These are phyloP conservation scores for Zosterops hypoxanthus DNA, from an alignment of 2,113 vertebrate genomes.

Conservation along the genomic window DNA sequence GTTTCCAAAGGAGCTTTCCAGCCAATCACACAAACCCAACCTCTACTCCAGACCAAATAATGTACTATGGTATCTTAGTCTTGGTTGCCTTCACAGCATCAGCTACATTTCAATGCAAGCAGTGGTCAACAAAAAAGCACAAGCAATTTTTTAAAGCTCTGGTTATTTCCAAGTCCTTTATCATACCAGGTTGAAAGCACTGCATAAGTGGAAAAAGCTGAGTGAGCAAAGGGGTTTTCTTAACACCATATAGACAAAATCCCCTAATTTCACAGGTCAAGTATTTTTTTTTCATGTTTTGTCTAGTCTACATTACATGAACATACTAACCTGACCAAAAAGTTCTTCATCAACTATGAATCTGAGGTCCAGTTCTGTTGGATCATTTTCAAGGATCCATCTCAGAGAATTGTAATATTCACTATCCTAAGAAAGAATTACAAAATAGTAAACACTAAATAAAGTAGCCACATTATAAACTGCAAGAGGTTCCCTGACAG, in stretches of 20 bases:
- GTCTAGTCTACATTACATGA: not conserved
- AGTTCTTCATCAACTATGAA: conserved; percentile 96
- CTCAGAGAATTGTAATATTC: conserved; percentile 96
- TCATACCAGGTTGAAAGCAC: not conserved
- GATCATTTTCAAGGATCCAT: conserved; percentile 98
- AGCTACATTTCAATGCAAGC: not conserved
- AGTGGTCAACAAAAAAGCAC: not conserved
- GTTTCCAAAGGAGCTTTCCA: not conserved
- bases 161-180: not conserved
- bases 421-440: conserved; percentile 81
- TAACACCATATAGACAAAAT: not conserved
- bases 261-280: not conserved
- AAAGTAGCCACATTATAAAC: not conserved
- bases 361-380: conserved; percentile 90
- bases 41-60: not conserved
- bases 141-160: not conserved
- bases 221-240: not conserved
- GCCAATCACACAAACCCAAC: not conserved
- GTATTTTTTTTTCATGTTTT: not conserved
- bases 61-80: not conserved
- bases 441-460: not conserved
- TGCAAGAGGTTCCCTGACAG: not conserved
- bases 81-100: not conserved
- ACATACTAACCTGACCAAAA: conserved; percentile 91
- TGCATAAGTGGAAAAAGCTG: not conserved